Evolutionary conservation across 2,797 vertebrate genomes (phyloP).

Genomic region (Falco biarmicus): DNA sequence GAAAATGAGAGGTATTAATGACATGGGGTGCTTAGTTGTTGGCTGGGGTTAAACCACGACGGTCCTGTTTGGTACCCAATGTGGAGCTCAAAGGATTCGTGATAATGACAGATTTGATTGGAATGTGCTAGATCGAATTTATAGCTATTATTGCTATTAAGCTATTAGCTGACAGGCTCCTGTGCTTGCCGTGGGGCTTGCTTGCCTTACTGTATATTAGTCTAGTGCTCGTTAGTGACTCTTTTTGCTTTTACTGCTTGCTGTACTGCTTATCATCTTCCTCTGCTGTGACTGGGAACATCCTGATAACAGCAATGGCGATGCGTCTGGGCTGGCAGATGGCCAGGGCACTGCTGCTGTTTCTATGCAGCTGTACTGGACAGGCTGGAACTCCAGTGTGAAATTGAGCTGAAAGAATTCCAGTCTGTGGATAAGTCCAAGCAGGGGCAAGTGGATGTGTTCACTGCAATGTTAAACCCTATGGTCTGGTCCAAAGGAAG

Average conservation of each 20-base stretch:
- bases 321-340: background rate
- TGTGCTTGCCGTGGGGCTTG: too few relatives aligned
- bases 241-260: too few relatives aligned
- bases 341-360: background rate
- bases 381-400: background rate
- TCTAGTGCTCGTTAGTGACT: too few relatives aligned
- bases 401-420: background rate
- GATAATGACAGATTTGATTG: background rate
- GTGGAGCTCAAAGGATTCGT: background rate
- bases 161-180: too few relatives aligned
- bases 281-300: background rate
- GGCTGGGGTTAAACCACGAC: too few relatives aligned
- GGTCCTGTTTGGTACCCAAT: background rate
- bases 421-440: background rate
- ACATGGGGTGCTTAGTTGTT: too few relatives aligned
- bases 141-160: background rate
- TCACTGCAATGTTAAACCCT: too few relatives aligned
- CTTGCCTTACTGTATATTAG: too few relatives aligned
- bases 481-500: too few relatives aligned
- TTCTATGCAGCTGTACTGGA: background rate
- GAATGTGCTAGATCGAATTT: background rate
- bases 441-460: too few relatives aligned
- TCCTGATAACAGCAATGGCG: background rate
- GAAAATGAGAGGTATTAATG: background rate
- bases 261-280: background rate